phyloP scores from a whole-genome alignment of 1,140 invertebrate genomes.

The Holotrichia oblita region DNA sequence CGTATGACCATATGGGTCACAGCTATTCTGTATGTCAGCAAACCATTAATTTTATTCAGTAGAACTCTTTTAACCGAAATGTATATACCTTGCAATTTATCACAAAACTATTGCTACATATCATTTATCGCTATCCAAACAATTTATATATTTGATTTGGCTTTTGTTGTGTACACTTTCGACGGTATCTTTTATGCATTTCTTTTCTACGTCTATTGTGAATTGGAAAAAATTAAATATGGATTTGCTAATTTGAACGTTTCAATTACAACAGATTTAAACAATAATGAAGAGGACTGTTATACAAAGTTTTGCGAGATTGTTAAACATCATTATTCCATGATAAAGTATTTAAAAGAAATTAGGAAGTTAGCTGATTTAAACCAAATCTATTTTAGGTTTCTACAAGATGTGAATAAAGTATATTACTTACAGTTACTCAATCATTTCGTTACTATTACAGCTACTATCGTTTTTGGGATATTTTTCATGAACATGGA shows the following conservation, averaged over 20 bases:
- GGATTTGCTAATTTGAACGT: not conserved
- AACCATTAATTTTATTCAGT: constrained; percentile 2
- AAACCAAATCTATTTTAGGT: not conserved
- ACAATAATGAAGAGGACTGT: not conserved
- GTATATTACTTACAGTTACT: constrained; percentile 29
- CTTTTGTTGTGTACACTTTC: not conserved
- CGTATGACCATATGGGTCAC: constrained; percentile 14
- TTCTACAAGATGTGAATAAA: not conserved
- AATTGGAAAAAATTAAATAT: constrained; percentile 39
- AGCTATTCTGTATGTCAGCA: constrained; percentile 11
- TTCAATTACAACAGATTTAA: not conserved
- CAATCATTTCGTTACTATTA: constrained; percentile 16
- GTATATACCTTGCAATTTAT: constrained; percentile 30
- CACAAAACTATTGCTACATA: constrained; percentile 26
- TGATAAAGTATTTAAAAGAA: constrained; percentile 21
- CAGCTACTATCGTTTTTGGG: constrained; percentile 35
- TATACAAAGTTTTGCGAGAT: constrained; percentile 7
- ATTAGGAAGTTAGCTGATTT: not conserved
- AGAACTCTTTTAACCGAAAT: not conserved
- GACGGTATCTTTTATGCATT: constrained; percentile 21
- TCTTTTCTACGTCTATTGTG: constrained; percentile 4
- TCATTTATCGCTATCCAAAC: not conserved
- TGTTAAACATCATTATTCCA: constrained; percentile 24
- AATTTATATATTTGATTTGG: constrained; percentile 10
- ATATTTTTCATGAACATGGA: constrained; percentile 37